A percentile compares a stretch with the other conserved stretches of the same genome.
Evolutionary conservation across 2,888 invertebrate genomes (phyloP).

Genomic region (Laspeyria flexula): DNA sequence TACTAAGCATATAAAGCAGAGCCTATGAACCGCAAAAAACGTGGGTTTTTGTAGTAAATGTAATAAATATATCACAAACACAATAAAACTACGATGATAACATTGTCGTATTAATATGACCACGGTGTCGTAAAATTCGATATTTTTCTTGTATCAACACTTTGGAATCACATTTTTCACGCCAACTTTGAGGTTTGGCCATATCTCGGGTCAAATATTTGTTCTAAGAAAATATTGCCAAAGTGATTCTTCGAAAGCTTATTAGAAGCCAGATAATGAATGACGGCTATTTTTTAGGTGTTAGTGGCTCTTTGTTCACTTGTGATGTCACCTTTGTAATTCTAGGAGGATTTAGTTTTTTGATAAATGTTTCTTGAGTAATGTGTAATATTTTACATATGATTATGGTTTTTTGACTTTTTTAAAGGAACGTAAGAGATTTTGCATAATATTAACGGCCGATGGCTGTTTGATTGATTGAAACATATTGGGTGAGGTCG

Average conservation of each 20-base stretch:
- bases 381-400: slow-evolving; percentile 25
- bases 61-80: slow-evolving; percentile 51
- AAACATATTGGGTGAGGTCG: background rate
- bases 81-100: slow-evolving; percentile 59
- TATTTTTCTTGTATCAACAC: slow-evolving; percentile 51
- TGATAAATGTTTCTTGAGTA: slow-evolving; percentile 34
- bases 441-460: background rate
- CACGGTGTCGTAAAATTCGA: slow-evolving; percentile 67
- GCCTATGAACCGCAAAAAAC: slow-evolving; percentile 27
- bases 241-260: slow-evolving; percentile 36
- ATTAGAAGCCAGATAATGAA: slow-evolving; percentile 35
- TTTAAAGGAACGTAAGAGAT: slow-evolving; percentile 2
- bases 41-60: slow-evolving; percentile 34
- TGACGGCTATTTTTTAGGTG: slow-evolving; percentile 25
- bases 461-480: background rate
- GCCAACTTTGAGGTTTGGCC: slow-evolving; percentile 37
- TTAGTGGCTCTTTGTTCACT: slow-evolving; percentile 20
- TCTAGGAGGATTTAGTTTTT: slow-evolving; percentile 25
- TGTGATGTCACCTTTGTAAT: slow-evolving; percentile 36
- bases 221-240: slow-evolving; percentile 36
- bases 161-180: slow-evolving; percentile 39
- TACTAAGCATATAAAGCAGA: slow-evolving; percentile 22
- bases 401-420: slow-evolving; percentile 1
- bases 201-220: slow-evolving; percentile 43
- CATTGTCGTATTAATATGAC: slow-evolving; percentile 59